Evolutionary conservation across 2,888 invertebrate species (phyloP).

Genomic region (Megamerina dolium): DNA sequence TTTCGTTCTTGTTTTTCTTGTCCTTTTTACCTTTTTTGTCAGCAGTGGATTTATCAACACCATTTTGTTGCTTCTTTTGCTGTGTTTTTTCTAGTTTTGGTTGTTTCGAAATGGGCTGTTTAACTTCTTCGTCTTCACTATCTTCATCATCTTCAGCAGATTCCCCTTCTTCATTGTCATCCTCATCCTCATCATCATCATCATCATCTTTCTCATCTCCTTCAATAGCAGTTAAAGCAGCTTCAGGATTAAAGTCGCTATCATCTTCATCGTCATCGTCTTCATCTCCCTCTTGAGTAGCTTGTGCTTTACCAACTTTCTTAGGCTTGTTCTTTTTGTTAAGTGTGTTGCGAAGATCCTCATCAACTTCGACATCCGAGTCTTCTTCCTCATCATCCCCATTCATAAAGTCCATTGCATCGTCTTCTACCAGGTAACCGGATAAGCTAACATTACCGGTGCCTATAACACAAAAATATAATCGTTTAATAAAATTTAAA

Average conservation of each 20-base stretch:
- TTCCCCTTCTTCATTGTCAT: conserved; percentile 29
- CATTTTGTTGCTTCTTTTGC: conserved; percentile 32
- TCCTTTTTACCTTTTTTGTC: conserved; percentile 44
- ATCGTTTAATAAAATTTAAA: too few relatives aligned
- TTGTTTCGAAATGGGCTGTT: conserved; percentile 46
- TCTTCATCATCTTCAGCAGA: conserved; percentile 36
- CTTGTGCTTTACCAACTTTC: conserved; percentile 34
- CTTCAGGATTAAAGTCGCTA: conserved; percentile 46
- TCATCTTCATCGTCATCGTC: conserved; percentile 37
- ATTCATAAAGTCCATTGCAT: conserved; percentile 41
- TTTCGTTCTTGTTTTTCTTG: conserved; percentile 37
- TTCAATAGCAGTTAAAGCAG: conserved; percentile 52
- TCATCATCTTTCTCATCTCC: conserved; percentile 42
- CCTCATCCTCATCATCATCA: conserved; percentile 37
- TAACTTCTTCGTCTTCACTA: conserved; percentile 49
- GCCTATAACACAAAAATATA: too few relatives aligned
- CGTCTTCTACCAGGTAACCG: conserved; percentile 60
- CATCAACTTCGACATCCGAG: conserved; percentile 32
- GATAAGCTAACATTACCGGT: conserved; percentile 73
- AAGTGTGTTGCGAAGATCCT: conserved; percentile 42
- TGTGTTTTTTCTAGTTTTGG: conserved; percentile 50
- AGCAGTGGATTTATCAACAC: conserved; percentile 37
- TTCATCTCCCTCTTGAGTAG: conserved; percentile 29
- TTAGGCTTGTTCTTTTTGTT: conserved; percentile 46
- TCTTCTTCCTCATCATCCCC: conserved; percentile 35